A percentile compares a stretch with the other conserved stretches of the same genome.
Conservation (phyloP, 2,113 vertebrate genomes). For the Entomyzon cyanotis region DNA sequence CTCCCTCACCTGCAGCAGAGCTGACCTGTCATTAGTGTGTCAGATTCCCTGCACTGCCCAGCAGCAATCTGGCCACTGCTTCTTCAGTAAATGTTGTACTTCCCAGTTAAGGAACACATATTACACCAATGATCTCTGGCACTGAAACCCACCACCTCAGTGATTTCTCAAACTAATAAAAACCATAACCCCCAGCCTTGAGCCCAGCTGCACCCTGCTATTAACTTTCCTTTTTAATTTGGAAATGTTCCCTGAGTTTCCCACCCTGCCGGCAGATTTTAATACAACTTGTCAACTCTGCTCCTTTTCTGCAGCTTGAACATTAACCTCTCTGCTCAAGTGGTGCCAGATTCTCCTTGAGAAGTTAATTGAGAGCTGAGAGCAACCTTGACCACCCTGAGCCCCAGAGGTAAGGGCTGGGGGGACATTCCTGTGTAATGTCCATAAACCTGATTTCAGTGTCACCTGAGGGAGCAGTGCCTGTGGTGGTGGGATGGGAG, state of each 20-base stretch:
- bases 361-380: neutral
- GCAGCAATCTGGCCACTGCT: neutral
- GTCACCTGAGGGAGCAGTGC: neutral
- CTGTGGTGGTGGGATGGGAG: neutral
- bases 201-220: neutral
- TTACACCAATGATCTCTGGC: neutral
- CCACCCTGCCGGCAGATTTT: neutral
- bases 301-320: neutral
- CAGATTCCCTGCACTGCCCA: neutral
- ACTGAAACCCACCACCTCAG: neutral
- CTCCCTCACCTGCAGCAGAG: neutral
- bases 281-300: neutral
- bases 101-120: neutral
- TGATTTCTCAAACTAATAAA: neutral
- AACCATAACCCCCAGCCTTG: neutral
- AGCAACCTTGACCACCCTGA: neutral
- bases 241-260: neutral
- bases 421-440: neutral
- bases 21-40: neutral
- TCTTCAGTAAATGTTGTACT: neutral
- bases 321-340: neutral
- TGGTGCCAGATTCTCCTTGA: neutral
- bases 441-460: neutral
- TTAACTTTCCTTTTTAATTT: slow-evolving; percentile 10
- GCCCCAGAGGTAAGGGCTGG: too few species aligned